Base-by-base conservation (phyloP, 1,140 invertebrate genomes). In the Temnothorax longispinosus region DNA sequence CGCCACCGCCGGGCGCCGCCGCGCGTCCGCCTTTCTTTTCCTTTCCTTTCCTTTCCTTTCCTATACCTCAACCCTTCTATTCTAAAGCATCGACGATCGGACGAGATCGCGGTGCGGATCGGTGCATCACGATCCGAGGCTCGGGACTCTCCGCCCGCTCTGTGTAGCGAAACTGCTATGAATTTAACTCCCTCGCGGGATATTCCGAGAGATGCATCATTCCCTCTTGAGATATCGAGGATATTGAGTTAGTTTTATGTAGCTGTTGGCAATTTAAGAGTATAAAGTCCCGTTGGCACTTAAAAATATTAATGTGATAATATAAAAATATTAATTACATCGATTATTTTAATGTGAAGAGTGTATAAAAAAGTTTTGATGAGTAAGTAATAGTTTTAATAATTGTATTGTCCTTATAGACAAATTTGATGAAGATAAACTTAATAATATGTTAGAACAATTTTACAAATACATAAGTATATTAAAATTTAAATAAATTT, bases 151-250 rank as follows among this genome's bases (percentile, higher is more conserved):
- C 8, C 27, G 38, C 38, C 38, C 38, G 38, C 32, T 10, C 13
- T n/a, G 60, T 52, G 18, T 38, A 38, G 32, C 7, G 44, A 27
- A 18, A 38, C 35, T 69, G 35, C 32, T 18, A 18, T 64, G 60
- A 65, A 67, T 69, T 80, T 80, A 50, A 69, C 32, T 27, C 32
- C 27, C 62, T 44, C 13, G 47, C 32, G 47, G 6, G 32, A 32
- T 21, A 21, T 62, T 80, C 32, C 10, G 27, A 11, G 60, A 80
- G 60, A 80, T 32, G 18, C 13, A 27, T 80, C 44, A 52, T 67
- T 44, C 35, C 10, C 10, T 67, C 18, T 11, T 1, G 65, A 32
- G 15, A 74, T 8, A 15, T 8, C 1, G n/a, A 47, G 62, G 15
- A 65, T 67, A 67, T 80, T 27, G 47, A 80, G 15, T 69, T 54